A percentile compares a stretch with the other conserved stretches of the same genome.
phyloP scores from a whole-genome alignment of 2,113 vertebrate genomes.

The Halcyon malimbica region DNA sequence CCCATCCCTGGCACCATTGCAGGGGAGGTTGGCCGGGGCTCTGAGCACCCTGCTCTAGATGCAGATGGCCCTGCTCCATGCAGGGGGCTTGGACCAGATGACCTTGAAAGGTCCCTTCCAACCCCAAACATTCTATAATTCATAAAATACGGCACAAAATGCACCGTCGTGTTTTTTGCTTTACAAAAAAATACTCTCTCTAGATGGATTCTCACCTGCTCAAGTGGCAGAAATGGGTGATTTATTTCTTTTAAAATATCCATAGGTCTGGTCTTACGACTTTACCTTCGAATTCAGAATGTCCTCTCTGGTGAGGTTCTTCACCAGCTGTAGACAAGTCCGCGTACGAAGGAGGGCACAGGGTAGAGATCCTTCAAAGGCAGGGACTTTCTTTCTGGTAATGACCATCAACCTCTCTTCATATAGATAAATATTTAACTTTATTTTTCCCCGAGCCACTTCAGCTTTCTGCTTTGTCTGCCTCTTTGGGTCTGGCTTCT shows the following conservation, averaged over 20 bases:
- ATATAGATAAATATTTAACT: background rate
- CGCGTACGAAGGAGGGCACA: accelerated
- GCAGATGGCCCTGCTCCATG: no score
- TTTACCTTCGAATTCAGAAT: background rate
- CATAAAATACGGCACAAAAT: no score
- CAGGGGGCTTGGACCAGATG: background rate
- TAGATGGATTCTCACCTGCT: background rate
- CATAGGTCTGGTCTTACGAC: accelerated
- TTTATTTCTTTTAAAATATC: accelerated
- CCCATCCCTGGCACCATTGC: no score
- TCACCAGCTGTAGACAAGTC: background rate
- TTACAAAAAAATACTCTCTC: background rate
- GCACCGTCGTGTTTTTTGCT: no score
- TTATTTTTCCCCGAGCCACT: background rate
- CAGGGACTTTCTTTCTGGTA: background rate
- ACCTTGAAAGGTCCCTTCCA: no score
- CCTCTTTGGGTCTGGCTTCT: background rate
- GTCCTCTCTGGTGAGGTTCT: background rate
- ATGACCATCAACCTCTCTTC: background rate
- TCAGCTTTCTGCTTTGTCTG: background rate
- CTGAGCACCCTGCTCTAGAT: no score
- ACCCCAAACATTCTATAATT: no score
- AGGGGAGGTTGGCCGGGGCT: no score
- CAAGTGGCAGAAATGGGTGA: background rate
- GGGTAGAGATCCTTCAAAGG: background rate